phyloP scores from a whole-genome alignment of 2,888 invertebrate genomes.

The Heliconius charithonia region DNA sequence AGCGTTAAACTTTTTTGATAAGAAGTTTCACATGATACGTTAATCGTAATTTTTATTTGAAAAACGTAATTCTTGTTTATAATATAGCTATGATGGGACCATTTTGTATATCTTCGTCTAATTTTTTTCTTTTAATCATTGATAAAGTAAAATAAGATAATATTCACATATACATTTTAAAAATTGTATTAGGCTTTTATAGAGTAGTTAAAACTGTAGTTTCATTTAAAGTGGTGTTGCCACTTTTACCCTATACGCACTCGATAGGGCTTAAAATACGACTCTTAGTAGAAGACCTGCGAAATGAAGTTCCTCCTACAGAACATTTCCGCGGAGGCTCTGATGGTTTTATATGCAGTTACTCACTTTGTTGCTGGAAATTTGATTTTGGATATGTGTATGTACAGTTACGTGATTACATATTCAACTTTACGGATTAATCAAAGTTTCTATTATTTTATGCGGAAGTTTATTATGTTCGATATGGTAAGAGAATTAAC shows the following conservation, averaged over 20 bases:
- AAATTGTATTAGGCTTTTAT: no score
- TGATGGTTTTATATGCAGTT: conserved; percentile 46
- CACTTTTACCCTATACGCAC: no score
- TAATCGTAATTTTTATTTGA: no score
- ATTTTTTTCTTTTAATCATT: no score
- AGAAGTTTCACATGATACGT: no score
- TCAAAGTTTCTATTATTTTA: conserved; percentile 7
- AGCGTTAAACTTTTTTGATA: neutral
- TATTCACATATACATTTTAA: no score
- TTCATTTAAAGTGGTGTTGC: no score
- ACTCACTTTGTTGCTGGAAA: conserved; percentile 41
- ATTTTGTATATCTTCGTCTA: no score
- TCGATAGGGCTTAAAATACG: neutral
- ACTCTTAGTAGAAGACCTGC: conserved; percentile 38
- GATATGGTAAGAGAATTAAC: neutral
- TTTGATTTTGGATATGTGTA: conserved; percentile 39
- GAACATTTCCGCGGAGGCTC: conserved; percentile 50
- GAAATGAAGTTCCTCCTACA: conserved; percentile 62
- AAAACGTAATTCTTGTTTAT: neutral
- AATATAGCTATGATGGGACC: neutral
- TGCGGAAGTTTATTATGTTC: neutral
- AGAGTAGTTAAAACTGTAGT: no score
- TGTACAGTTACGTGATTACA: conserved; percentile 35
- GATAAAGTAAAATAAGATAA: no score
- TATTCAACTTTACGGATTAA: conserved; percentile 19